Conservation (phyloP, 2,797 vertebrate genomes). For the Kryptopterus vitreolus region DNA sequence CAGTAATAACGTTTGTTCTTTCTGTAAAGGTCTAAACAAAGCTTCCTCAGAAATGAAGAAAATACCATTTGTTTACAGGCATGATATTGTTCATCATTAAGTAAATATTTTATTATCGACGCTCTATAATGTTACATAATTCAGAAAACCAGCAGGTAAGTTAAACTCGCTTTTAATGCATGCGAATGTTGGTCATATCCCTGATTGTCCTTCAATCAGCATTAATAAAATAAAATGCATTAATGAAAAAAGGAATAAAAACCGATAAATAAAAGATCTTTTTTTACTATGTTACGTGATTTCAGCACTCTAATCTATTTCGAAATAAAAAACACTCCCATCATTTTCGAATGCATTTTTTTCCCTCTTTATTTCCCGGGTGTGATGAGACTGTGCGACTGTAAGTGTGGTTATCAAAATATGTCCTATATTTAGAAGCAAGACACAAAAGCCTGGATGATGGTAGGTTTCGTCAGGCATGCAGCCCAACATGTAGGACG, state of each 20-base stretch:
- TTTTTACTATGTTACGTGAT: not conserved
- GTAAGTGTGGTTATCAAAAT: not conserved
- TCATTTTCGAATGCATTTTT: not conserved
- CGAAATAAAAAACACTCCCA: not conserved
- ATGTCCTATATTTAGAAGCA: not conserved
- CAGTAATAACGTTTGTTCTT: too few relatives aligned
- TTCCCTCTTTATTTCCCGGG: not conserved
- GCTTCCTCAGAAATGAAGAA: not conserved
- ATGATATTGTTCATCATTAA: not conserved
- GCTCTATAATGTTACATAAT: not conserved
- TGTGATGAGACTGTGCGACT: not conserved
- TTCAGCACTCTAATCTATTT: not conserved
- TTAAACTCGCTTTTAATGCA: not conserved
- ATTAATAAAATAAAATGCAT: too few relatives aligned
- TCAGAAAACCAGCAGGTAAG: not conserved
- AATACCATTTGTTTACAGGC: not conserved
- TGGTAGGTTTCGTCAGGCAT: conserved; percentile 62
- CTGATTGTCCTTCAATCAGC: not conserved
- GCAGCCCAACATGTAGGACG: conserved; percentile 56
- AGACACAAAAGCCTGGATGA: not conserved
- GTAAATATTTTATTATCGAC: not conserved
- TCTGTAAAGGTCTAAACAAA: not conserved
- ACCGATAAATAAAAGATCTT: not conserved
- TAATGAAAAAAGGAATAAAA: not conserved
- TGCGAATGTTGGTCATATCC: not conserved